Percentiles rank a stretch among this genome's conserved stretches.
These are phyloP conservation scores for Proisotoma minuta DNA, from an alignment of 2,888 invertebrate species.

Conservation along the genomic window DNA sequence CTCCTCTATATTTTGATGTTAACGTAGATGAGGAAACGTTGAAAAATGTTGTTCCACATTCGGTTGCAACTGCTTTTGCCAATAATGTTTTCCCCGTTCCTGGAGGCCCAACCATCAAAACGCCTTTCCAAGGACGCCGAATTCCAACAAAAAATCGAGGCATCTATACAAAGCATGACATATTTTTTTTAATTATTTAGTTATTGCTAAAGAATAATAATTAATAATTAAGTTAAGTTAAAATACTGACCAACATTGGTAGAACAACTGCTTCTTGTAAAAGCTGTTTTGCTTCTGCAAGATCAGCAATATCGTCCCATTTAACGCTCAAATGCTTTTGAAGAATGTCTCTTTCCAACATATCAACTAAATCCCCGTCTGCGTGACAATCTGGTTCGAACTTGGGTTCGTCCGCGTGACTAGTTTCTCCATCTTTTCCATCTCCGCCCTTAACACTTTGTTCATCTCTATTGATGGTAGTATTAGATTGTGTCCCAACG, in stretches of 20 bases:
- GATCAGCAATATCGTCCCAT: constrained; percentile 91
- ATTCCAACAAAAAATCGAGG: constrained; percentile 64
- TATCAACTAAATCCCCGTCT: constrained; percentile 88
- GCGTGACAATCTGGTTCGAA: constrained; percentile 73
- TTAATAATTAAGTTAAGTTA: background rate
- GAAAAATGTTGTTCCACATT: constrained; percentile 96
- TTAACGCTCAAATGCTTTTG: constrained; percentile 93
- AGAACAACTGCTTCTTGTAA: constrained; percentile 95
- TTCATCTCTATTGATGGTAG: constrained; percentile 34
- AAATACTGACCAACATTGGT: constrained; percentile 93
- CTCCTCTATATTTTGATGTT: constrained; percentile 98
- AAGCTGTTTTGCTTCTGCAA: constrained; percentile 80
- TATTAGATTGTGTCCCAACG: constrained; percentile 25
- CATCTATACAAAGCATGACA: background rate
- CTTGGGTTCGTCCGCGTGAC: constrained; percentile 68
- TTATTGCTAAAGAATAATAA: background rate
- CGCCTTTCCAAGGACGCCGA: constrained; percentile 93
- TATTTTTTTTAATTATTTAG: background rate
- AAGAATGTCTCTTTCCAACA: constrained; percentile 90
- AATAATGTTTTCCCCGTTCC: constrained; percentile 94
- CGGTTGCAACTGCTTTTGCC: constrained; percentile 96
- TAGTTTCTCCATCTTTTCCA: constrained; percentile 52
- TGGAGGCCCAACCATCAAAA: constrained; percentile 65
- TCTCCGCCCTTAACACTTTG: constrained; percentile 49
- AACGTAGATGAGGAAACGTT: constrained; percentile 94